These are phyloP conservation scores for Trematomus loennbergii DNA, from an alignment of 2,113 vertebrate species.

Conservation along the genomic window DNA sequence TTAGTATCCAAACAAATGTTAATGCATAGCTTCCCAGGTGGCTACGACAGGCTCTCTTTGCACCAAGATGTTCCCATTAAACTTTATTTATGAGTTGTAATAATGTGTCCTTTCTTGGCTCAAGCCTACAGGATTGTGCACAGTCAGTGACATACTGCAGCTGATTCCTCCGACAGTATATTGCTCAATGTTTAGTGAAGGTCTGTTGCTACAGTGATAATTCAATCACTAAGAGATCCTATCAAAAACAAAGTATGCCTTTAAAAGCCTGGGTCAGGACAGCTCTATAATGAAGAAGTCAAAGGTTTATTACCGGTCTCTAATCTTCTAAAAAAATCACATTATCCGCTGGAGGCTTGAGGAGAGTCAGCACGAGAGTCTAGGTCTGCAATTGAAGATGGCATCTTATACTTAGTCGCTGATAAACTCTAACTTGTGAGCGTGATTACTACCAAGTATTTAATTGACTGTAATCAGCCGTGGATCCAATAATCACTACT, in stretches of 20 bases:
- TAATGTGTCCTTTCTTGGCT: neutral
- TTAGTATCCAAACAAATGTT: neutral
- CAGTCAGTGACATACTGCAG: neutral
- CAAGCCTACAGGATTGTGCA: too few species aligned
- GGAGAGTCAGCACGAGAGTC: conserved; percentile 30
- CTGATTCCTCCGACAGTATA: neutral
- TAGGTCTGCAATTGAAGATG: conserved; percentile 13
- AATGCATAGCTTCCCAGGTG: neutral
- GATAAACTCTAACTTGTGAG: neutral
- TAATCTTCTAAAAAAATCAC: conserved; percentile 59
- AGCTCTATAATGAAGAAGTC: conserved; percentile 54
- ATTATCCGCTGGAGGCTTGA: conserved; percentile 43
- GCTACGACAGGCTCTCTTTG: neutral
- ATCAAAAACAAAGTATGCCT: conserved; percentile 15
- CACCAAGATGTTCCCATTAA: neutral
- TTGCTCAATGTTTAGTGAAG: conserved; percentile 15
- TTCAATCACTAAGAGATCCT: conserved; percentile 22
- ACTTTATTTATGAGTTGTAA: neutral
- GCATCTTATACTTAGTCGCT: neutral
- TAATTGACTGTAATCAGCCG: conserved; percentile 41
- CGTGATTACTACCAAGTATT: conserved; percentile 35
- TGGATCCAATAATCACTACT: conserved; percentile 34
- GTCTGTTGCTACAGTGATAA: conserved; percentile 50
- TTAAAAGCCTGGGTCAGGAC: conserved; percentile 28
- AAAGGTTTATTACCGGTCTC: conserved; percentile 59